Evolutionary conservation across 2,888 invertebrate species (phyloP), one percentile per base, ranked within the genome.

Genomic region (Meghimatium bilineatum): DNA sequence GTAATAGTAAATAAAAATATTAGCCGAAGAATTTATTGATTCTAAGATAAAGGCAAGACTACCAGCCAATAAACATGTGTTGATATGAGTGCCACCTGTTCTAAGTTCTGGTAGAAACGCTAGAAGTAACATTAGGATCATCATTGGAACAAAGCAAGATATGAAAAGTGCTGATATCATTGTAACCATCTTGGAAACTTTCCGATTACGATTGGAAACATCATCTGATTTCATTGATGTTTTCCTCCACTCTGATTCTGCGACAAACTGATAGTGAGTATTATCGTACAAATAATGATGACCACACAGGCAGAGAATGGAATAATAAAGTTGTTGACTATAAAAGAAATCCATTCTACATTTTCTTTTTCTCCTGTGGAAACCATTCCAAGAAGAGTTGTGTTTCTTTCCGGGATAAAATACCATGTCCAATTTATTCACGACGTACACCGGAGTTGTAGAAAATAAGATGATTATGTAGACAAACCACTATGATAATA

Each of bases 1-100:
- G 34, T 67, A 34, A 66, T 66, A 66, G n/a, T 66, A 66, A 66
- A 66, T 67, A 67, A 67, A 34, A 67, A 67, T 67, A 67, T 67
- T 67, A 5, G 32, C 10, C 3, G 67, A 67, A 32, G 67, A 67
- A 34, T 67, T 67, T 17, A 67, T 67, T 5, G 34, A 67, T 17
- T 67, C 67, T 34, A 67, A 32, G 14, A 67, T 2, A 12, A 67
- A 20, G 1, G 34, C 29, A 10, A 67, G 17, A 32, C 67, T 12
- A 29, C 32, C 67, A 17, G 34, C 17, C 32, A 67, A 12, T 32
- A 67, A 29, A 12, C 67, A 17, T 34, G 29, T 67, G 20, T 67
- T 67, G 14, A 67, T 29, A 32, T 67, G 34, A 3, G 12, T 67
- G 34, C 67, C 67, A 32, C 20, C 12, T 10, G 34, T 12, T 29